phyloP scores from a whole-genome alignment of 2,113 vertebrate genomes.

The Ploceus nigricollis region DNA sequence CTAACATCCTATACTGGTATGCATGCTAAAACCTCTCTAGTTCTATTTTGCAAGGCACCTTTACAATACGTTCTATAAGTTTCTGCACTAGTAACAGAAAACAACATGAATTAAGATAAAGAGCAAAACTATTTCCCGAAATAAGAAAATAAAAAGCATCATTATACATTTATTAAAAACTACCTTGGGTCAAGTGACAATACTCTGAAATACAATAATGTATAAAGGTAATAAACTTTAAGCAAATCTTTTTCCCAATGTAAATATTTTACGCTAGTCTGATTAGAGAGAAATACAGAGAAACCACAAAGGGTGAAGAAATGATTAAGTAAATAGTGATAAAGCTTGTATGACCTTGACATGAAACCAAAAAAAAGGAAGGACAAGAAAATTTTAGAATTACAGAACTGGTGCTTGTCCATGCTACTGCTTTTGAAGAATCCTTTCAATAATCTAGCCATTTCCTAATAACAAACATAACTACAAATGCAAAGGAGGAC shows the following conservation, averaged over 20 bases:
- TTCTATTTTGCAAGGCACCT: slow-evolving; percentile 87
- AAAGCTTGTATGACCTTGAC: not conserved
- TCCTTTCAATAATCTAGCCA: not conserved
- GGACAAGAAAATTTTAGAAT: slow-evolving; percentile 12
- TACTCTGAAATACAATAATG: slow-evolving; percentile 18
- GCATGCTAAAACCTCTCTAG: slow-evolving; percentile 79
- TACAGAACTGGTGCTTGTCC: slow-evolving; percentile 37
- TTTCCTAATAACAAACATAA: not conserved
- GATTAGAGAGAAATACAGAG: slow-evolving; percentile 23
- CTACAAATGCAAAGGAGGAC: not conserved
- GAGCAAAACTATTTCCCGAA: slow-evolving; percentile 54
- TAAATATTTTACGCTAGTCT: slow-evolving; percentile 23
- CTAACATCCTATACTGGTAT: slow-evolving; percentile 71
- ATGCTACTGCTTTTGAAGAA: slow-evolving; percentile 47
- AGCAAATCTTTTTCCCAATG: not conserved
- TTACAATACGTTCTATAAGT: slow-evolving; percentile 74
- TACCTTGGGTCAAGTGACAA: slow-evolving; percentile 21
- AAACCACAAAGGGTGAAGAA: slow-evolving; percentile 27
- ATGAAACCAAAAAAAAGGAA: slow-evolving; percentile 9
- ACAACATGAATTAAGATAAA: slow-evolving; percentile 34
- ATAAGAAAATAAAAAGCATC: slow-evolving; percentile 48
- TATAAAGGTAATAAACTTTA: slow-evolving; percentile 51
- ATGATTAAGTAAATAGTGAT: not conserved
- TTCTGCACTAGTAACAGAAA: slow-evolving; percentile 66
- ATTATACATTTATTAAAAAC: slow-evolving; percentile 32